These are phyloP conservation scores for Agrotis puta DNA, from an alignment of 2,888 invertebrate species.

Conservation along the genomic window DNA sequence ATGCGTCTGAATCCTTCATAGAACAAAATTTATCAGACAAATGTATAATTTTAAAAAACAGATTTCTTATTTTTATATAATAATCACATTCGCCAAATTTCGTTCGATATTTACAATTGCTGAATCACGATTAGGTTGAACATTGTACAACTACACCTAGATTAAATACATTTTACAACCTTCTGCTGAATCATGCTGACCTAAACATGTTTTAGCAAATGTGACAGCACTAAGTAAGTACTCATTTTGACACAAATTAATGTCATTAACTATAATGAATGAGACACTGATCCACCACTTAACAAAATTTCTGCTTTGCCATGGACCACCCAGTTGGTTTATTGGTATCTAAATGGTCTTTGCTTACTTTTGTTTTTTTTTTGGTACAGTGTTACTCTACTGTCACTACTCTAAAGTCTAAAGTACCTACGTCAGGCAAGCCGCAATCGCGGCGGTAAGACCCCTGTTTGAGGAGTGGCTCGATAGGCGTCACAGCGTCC, in stretches of 20 bases:
- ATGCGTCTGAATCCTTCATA: constrained; percentile 18
- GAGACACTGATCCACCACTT: background rate
- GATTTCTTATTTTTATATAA: constrained; percentile 14
- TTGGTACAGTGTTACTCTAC: no score
- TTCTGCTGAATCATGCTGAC: background rate
- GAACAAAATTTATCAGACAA: constrained; percentile 19
- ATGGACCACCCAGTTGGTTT: no score
- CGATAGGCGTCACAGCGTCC: no score
- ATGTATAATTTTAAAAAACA: constrained; percentile 24
- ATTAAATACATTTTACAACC: background rate
- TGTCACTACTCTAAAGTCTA: no score
- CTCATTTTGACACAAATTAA: background rate
- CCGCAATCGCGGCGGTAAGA: no score
- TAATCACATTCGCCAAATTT: background rate
- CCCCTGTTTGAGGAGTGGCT: no score
- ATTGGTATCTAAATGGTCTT: no score
- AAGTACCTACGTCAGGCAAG: no score
- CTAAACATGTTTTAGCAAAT: background rate
- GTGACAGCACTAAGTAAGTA: background rate
- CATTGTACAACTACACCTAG: background rate
- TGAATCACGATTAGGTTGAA: background rate
- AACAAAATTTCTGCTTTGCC: no score
- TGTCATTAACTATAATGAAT: background rate
- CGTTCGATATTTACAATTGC: no score
- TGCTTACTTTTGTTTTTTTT: no score